Percentiles rank a stretch among this genome's conserved stretches.
Evolutionary conservation across 2,797 vertebrate species (phyloP).

Genomic region (Enteromius paludinosus): DNA sequence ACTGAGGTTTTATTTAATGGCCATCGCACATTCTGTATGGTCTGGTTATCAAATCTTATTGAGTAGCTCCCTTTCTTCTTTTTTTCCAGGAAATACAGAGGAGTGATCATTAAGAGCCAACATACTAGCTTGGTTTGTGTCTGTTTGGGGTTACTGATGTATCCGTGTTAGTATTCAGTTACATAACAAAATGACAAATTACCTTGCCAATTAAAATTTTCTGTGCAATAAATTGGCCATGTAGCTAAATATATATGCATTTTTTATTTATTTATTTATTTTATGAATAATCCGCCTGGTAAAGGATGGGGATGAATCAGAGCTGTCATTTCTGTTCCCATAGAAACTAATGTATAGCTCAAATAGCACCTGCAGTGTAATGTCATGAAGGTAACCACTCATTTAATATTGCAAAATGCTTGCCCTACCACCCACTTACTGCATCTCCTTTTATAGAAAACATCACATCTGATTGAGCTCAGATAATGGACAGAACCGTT

Average conservation of each 20-base stretch:
- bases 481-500: not conserved
- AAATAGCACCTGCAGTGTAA: not conserved
- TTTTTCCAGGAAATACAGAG: not conserved
- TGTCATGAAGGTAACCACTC: not conserved
- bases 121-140: not conserved
- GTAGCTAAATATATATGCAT: not conserved
- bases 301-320: not conserved
- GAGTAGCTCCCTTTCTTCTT: not conserved
- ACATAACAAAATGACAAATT: not conserved
- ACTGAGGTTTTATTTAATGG: not conserved
- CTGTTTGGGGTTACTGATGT: not conserved
- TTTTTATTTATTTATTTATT: not conserved
- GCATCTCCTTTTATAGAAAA: not conserved
- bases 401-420: constrained; percentile 13
- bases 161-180: not conserved
- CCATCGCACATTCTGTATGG: not conserved
- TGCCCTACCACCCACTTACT: not conserved
- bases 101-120: not conserved
- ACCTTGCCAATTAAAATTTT: not conserved
- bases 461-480: not conserved
- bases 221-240: not conserved
- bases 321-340: constrained; percentile 14
- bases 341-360: constrained; percentile 20
- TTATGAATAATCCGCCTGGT: not conserved
- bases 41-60: not conserved